phyloP scores from a whole-genome alignment of 2,888 invertebrate species.

The Smittia sp. region DNA sequence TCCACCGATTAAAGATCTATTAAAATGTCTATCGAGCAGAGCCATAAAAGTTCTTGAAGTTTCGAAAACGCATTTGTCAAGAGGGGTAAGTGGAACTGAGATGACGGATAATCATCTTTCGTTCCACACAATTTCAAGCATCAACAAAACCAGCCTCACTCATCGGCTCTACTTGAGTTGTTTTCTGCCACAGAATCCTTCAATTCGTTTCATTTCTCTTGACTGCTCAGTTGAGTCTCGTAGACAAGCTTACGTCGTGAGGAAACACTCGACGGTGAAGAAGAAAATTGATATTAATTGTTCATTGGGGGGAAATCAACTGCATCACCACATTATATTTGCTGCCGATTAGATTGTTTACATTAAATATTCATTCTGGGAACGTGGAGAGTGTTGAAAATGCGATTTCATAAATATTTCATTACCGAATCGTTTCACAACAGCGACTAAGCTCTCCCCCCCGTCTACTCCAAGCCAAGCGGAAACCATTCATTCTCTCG shows the following conservation, averaged over 20 bases:
- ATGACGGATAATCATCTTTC: slow-evolving; percentile 39
- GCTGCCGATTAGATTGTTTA: slow-evolving; percentile 13
- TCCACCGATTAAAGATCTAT: slow-evolving; percentile 35
- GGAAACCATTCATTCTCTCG: slow-evolving; percentile 24
- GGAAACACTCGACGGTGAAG: not conserved
- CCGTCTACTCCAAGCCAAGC: not conserved
- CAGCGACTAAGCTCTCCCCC: no score
- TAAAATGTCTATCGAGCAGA: slow-evolving; percentile 29
- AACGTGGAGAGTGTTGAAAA: slow-evolving; percentile 5
- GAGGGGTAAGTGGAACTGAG: slow-evolving; percentile 35
- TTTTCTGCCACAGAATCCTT: not conserved
- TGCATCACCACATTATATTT: not conserved
- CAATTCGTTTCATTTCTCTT: not conserved
- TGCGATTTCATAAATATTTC: slow-evolving; percentile 5
- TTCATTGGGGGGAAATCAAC: slow-evolving; percentile 23
- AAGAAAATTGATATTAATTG: slow-evolving; percentile 30
- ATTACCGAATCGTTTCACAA: not conserved
- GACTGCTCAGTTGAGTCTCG: not conserved
- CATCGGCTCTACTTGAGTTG: not conserved
- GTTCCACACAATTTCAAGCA: slow-evolving; percentile 38
- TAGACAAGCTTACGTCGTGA: not conserved
- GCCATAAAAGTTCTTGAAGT: slow-evolving; percentile 24
- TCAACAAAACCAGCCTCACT: slow-evolving; percentile 21
- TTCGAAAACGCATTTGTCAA: slow-evolving; percentile 9
- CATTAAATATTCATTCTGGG: slow-evolving; percentile 25